Conservation (phyloP, 2,888 invertebrate genomes). For the Noctua fimbriata region DNA sequence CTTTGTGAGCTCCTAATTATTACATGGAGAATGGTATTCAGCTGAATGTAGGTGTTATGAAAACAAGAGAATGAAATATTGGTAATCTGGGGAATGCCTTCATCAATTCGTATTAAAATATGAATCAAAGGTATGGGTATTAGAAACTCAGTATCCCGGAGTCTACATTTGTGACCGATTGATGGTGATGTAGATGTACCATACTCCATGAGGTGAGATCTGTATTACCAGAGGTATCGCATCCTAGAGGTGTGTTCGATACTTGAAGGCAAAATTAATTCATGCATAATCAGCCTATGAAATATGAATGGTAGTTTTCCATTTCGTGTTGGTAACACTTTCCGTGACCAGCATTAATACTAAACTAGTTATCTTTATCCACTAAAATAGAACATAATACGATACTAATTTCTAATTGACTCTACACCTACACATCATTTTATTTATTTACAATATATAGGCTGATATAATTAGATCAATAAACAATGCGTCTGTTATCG, state of each 20-base stretch:
- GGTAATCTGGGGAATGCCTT: neutral
- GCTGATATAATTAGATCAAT: constrained; percentile 39
- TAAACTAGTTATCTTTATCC: neutral
- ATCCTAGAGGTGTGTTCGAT: neutral
- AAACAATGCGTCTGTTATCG: constrained; percentile 53
- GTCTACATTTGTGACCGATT: neutral
- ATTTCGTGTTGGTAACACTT: neutral
- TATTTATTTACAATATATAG: neutral
- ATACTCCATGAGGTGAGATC: too few relatives aligned
- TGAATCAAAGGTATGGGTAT: neutral
- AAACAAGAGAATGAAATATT: too few relatives aligned
- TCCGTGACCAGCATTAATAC: neutral
- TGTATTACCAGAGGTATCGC: too few relatives aligned
- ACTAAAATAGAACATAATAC: constrained; percentile 3
- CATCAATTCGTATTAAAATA: neutral
- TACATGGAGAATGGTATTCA: neutral
- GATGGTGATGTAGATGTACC: neutral
- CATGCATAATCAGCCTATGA: neutral
- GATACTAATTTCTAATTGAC: constrained; percentile 34
- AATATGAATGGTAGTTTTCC: neutral
- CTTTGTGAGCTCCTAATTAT: constrained; percentile 26
- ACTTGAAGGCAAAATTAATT: neutral
- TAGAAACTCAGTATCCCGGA: too few relatives aligned
- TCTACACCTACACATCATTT: neutral
- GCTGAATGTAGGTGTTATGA: neutral